Evolutionary conservation across 1,140 invertebrate species (phyloP), one percentile per base, ranked within the genome.

Genomic region (Polypedilum pembai): DNA sequence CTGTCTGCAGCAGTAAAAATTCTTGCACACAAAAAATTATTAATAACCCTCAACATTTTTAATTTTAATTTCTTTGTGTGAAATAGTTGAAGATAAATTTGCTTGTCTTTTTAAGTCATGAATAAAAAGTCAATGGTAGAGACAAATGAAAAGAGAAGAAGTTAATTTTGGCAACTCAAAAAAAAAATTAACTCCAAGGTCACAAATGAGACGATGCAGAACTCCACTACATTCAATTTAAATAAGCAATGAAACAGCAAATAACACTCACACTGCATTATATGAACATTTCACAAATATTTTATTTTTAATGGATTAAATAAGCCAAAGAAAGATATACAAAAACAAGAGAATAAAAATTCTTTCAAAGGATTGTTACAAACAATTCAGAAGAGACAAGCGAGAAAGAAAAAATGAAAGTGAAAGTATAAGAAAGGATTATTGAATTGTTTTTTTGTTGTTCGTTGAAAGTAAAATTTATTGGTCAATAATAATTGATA

Each of bases 161-260:
- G 12, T 56, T 15, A n/a, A 56, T 56, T 45, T 56, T n/a, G 45
- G 12, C 45, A 15, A 56, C 45, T 15, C 4, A 15, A 56, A 56
- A 56, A 56, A n/a, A 56, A 56, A 56, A 56, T 56, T n/a, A 56
- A 56, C 12, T 56, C 12, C 45, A 56, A 56, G 45, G 45, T 56
- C 45, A 56, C 45, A 56, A 4, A 1, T 12, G 45, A 56, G n/a
- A 12, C 12, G 45, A 56, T n/a, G n/a, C 45, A 12, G n/a, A 45
- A 12, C 45, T 15, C 15, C 12, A n/a, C 8, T 45, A 45, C 15
- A 56, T 56, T 56, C 45, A n/a, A 33, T 33, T 33, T 33, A 33
- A 33, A 33, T 33, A 33, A 33, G 24, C 24, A 33, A 3, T 33
- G 24, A 33, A 33, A 33, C 24, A 33, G 5, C 24, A 33, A 33